Conservation (phyloP, 1,140 invertebrate genomes). For the Mycetomoellerius zeteki region DNA sequence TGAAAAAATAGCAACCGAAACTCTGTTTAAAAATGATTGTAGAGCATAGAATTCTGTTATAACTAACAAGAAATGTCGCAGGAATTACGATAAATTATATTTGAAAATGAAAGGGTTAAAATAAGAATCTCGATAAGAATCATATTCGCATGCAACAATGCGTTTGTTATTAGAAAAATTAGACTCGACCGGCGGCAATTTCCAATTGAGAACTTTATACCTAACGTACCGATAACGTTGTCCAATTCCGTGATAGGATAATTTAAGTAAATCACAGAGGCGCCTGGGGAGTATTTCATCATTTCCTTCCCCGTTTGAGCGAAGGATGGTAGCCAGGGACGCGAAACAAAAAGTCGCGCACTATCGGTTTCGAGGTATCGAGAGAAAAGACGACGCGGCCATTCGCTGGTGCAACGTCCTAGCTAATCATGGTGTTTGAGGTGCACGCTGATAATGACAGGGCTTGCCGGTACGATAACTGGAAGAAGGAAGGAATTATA, state of each 20-base stretch:
- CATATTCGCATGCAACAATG: background rate
- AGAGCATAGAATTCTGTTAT: no score
- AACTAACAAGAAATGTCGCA: no score
- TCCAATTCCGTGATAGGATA: constrained; percentile 7
- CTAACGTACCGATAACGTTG: background rate
- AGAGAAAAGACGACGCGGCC: constrained; percentile 38
- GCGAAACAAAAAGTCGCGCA: constrained; percentile 1
- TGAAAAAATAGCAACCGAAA: no score
- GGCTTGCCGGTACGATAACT: constrained; percentile 66
- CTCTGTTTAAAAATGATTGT: background rate
- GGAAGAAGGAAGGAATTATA: constrained; percentile 62
- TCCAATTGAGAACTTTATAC: background rate
- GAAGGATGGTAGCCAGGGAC: constrained; percentile 7
- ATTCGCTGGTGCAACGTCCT: constrained; percentile 28
- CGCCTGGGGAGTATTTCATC: background rate
- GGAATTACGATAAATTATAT: background rate
- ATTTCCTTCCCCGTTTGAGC: constrained; percentile 39
- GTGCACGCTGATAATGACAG: constrained; percentile 58
- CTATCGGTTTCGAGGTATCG: constrained; percentile 52
- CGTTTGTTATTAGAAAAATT: background rate
- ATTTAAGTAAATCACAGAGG: constrained; percentile 43
- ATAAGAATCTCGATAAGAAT: no score
- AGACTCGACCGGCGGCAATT: background rate
- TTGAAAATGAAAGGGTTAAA: background rate
- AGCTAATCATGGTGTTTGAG: constrained; percentile 65